Percentiles rank a stretch among this genome's conserved stretches.
Conservation (phyloP, 2,113 vertebrate genomes). For the Misgurnus anguillicaudatus region DNA sequence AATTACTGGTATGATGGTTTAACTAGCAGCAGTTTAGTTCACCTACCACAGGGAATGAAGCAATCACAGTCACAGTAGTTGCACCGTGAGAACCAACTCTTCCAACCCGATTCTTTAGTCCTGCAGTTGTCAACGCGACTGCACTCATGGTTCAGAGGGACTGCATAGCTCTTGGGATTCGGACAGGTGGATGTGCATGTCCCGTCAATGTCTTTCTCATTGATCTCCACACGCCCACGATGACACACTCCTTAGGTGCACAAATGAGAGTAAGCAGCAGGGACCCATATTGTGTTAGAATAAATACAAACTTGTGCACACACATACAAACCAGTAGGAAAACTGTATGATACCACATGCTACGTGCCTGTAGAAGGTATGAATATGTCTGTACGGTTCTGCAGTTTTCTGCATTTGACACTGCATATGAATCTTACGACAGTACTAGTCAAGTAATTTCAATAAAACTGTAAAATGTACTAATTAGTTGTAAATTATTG, state of each 20-base stretch:
- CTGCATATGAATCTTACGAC: too few relatives aligned
- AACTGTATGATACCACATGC: too few relatives aligned
- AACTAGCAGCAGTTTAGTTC: neutral
- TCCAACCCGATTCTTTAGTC: constrained; percentile 77
- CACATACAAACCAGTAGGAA: too few relatives aligned
- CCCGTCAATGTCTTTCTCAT: constrained; percentile 72
- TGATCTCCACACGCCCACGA: constrained; percentile 73
- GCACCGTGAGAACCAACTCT: constrained; percentile 76
- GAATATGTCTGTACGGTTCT: neutral
- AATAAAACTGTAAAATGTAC: too few relatives aligned
- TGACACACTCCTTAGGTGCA: constrained; percentile 75
- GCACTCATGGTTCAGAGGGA: constrained; percentile 72
- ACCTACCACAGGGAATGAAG: constrained; percentile 73
- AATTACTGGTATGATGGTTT: neutral
- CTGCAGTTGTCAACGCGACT: constrained; percentile 74
- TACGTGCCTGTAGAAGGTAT: neutral
- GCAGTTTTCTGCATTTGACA: neutral
- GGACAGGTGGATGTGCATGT: constrained; percentile 76
- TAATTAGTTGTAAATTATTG: too few relatives aligned
- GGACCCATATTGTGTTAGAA: neutral
- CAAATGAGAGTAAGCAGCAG: neutral
- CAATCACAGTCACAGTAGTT: constrained; percentile 81
- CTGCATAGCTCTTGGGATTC: constrained; percentile 63
- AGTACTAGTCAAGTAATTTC: too few relatives aligned
- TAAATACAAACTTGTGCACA: too few relatives aligned